phyloP scores from a whole-genome alignment of 2,888 invertebrate species.

The Melanophora roralis region DNA sequence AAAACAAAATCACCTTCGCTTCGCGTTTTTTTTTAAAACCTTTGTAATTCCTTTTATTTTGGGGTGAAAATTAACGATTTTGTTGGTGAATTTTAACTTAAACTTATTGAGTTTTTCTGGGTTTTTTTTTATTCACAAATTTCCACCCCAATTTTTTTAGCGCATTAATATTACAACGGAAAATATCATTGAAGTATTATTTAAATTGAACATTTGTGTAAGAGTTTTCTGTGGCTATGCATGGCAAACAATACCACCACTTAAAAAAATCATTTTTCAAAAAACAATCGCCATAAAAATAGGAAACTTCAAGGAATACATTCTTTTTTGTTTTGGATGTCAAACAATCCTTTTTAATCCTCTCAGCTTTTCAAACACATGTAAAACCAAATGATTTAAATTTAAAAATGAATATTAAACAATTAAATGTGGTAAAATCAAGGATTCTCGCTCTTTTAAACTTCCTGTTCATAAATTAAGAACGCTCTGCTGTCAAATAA shows the following conservation, averaged over 20 bases:
- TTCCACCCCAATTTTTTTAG: slow-evolving; percentile 50
- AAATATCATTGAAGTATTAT: slow-evolving; percentile 36
- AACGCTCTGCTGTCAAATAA: too few relatives aligned
- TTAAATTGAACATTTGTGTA: not conserved
- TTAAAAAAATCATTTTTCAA: slow-evolving; percentile 32
- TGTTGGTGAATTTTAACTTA: slow-evolving; percentile 46
- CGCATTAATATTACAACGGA: slow-evolving; percentile 45
- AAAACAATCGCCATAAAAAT: not conserved
- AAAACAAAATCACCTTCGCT: slow-evolving; percentile 50
- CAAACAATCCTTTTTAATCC: too few relatives aligned
- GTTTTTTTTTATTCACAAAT: too few relatives aligned
- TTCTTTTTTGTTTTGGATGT: not conserved
- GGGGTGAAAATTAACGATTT: slow-evolving; percentile 56
- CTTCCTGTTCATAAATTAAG: too few relatives aligned
- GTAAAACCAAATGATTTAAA: too few relatives aligned
- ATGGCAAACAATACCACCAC: slow-evolving; percentile 31
- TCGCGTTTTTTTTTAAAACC: slow-evolving; percentile 16
- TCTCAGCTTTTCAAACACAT: not conserved
- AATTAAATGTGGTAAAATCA: too few relatives aligned
- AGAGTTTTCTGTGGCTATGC: not conserved
- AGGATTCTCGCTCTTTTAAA: too few relatives aligned
- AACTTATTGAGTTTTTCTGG: too few relatives aligned
- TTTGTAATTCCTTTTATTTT: slow-evolving; percentile 37
- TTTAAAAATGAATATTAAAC: too few relatives aligned
- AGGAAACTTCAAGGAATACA: slow-evolving; percentile 10